These are phyloP conservation scores for Hypercompe scribonia DNA, from an alignment of 2,888 invertebrate species.

Conservation along the genomic window DNA sequence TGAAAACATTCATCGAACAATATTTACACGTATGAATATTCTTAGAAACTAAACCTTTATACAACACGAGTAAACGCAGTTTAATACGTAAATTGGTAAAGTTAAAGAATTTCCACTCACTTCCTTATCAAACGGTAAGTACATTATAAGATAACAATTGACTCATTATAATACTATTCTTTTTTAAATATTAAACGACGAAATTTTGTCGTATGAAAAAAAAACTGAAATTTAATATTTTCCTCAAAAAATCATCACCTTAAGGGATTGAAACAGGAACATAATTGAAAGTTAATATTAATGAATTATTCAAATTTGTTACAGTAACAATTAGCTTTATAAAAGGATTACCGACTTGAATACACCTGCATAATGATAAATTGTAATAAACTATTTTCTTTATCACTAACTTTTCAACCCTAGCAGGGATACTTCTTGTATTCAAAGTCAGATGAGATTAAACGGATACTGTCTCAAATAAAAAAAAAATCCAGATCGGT, in stretches of 20 bases:
- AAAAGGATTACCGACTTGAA: too few relatives aligned
- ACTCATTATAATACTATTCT: background rate
- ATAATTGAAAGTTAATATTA: background rate
- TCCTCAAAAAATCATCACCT: background rate
- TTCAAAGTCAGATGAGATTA: background rate
- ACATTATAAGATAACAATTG: background rate
- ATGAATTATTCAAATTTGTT: background rate
- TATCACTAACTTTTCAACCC: too few relatives aligned
- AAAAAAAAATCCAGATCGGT: background rate
- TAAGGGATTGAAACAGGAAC: background rate
- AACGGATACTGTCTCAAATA: background rate
- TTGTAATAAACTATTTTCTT: too few relatives aligned
- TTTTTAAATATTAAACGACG: too few relatives aligned
- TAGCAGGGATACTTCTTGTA: background rate
- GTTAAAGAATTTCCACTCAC: background rate
- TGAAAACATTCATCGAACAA: background rate
- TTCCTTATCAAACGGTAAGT: background rate
- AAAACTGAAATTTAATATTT: background rate
- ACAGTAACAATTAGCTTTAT: background rate
- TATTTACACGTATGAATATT: background rate
- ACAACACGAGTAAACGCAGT: background rate
- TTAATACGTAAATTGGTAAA: background rate
- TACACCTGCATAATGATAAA: too few relatives aligned
- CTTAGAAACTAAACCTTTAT: background rate
- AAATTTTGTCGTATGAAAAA: too few relatives aligned